Evolutionary conservation across 1,140 invertebrate species (phyloP), one percentile per base, ranked within the genome.

Genomic region (Hyles euphorbiae): DNA sequence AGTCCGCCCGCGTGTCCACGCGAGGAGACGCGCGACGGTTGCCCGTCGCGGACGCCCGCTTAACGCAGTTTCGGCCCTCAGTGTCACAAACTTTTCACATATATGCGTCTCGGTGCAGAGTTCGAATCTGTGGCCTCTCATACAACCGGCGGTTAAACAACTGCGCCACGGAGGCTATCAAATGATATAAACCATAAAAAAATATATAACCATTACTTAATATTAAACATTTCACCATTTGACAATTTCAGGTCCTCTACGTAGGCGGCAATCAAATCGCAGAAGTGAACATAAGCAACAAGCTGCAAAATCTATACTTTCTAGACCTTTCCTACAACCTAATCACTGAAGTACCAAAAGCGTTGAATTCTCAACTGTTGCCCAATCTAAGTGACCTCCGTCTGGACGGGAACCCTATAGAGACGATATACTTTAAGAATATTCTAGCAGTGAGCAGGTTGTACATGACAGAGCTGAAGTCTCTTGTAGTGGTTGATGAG

Each of bases 331-430:
- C 89, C 0, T 85, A 83, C 57, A 90, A 90, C 60, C 53, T 74
- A 5, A 69, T 90, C 22, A 49, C 60, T 6, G 79, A 82, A 50
- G 72, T 90, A 45, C 87, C 89, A 22, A 76, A 76, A 53, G 74
- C 69, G 51, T 67, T 90, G 7, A 86, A 62, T 65, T 74, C 74
- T 6, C 72, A 81, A 59, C 71, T 67, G 10, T 75, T 88, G 32
- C 88, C 88, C 1, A 78, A 76, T 67, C 76, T 90, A 62, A 74
- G 83, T 58, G 81, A 83, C 33, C 66, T 90, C 4, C 54, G 71
- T 32, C 62, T 90, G 48, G 88, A 90, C 64, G 88, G 88, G 33
- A 90, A 90, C 63, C 86, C 84, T 3, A 69, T 90, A 22, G 72
- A 75, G 32, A 74, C 61, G 12, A 73, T 90, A 63, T 82, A 82